Evolutionary conservation across 2,888 invertebrate genomes (phyloP).

Genomic region (Halocaridina rubra): DNA sequence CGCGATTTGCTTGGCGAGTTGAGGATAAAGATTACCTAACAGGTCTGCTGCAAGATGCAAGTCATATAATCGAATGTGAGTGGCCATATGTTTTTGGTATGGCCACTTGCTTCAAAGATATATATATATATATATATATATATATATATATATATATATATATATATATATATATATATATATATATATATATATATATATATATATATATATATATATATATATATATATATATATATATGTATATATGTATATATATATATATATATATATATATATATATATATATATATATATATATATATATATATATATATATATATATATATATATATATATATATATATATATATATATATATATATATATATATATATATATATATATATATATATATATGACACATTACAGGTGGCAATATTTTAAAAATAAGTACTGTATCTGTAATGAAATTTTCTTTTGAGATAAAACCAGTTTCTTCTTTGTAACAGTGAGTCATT

Average conservation of each 20-base stretch:
- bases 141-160: slow-evolving; percentile 7
- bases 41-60: too few species aligned
- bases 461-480: too few species aligned
- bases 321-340: slow-evolving; percentile 12
- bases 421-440: too few species aligned
- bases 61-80: too few species aligned
- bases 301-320: neutral
- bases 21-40: too few species aligned
- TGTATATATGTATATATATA: neutral
- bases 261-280: neutral
- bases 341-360: slow-evolving; percentile 9
- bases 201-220: neutral
- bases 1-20: too few species aligned
- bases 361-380: slow-evolving; percentile 36
- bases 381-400: slow-evolving; percentile 21
- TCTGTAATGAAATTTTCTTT: too few species aligned
- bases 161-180: slow-evolving; percentile 3
- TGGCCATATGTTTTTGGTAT: too few species aligned
- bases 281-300: slow-evolving; percentile 11
- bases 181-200: neutral
- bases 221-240: neutral
- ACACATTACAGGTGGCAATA: neutral
- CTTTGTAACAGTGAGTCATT: too few species aligned
- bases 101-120: too few species aligned
- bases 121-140: neutral